Evolutionary conservation across 2,113 vertebrate genomes (phyloP).

Genomic region (Balaeniceps rex): DNA sequence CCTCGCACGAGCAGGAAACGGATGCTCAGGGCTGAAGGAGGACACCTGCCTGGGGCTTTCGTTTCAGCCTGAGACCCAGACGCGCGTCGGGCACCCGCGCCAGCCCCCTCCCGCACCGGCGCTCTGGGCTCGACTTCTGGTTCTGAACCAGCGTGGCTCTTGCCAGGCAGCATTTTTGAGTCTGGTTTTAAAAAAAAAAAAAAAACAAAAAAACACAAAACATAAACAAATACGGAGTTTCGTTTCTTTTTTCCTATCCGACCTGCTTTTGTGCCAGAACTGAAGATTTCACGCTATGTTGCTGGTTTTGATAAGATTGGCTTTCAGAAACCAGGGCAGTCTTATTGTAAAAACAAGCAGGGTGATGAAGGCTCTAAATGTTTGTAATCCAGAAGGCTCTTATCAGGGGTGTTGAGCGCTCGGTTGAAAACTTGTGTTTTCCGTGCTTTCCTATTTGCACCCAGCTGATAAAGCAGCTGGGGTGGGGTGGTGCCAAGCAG

Average conservation of each 20-base stretch:
- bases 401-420: neutral
- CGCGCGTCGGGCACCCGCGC: rapidly evolving
- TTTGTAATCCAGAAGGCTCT: neutral
- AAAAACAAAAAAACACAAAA: neutral
- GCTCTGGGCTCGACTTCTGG: neutral
- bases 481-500: neutral
- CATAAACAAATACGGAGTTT: neutral
- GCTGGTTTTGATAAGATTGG: neutral
- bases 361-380: neutral
- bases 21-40: neutral
- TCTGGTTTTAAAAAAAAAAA: neutral
- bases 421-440: neutral
- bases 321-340: neutral
- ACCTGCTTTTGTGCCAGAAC: neutral
- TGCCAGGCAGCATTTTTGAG: neutral
- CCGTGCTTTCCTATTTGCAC: neutral
- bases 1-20: neutral
- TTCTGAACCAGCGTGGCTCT: neutral
- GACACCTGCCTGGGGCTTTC: neutral
- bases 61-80: too few species aligned
- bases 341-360: neutral
- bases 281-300: neutral
- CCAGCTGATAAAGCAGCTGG: neutral
- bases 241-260: neutral
- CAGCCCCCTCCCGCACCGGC: neutral